These are phyloP conservation scores for Pteropus rufus DNA, from an alignment of 2,797 vertebrate genomes.

Conservation along the genomic window DNA sequence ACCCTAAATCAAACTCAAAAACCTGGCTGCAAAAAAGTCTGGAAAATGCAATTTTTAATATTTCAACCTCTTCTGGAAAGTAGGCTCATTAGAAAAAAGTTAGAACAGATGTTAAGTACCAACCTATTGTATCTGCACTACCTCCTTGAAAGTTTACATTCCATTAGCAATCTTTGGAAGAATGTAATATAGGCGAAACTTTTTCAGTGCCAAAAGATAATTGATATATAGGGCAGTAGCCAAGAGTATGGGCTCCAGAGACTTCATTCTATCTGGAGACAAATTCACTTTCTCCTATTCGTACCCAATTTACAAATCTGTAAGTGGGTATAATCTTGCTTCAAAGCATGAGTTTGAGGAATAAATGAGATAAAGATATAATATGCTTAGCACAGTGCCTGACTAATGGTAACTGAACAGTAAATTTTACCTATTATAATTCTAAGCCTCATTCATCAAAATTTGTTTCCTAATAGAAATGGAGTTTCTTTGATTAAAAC, in stretches of 20 bases:
- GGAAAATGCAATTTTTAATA: neutral
- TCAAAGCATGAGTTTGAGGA: neutral
- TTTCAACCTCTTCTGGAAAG: neutral
- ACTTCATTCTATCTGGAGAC: neutral
- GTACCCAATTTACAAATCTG: neutral
- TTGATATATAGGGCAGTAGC: neutral
- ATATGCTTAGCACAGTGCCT: neutral
- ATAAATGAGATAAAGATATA: neutral
- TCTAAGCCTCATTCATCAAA: neutral
- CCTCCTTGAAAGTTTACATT: neutral
- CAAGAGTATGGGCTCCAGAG: neutral
- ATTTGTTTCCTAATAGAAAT: neutral
- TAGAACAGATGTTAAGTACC: neutral
- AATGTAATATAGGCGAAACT: neutral
- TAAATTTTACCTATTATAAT: neutral
- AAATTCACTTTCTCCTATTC: neutral
- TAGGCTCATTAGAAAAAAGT: neutral
- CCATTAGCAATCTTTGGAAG: neutral
- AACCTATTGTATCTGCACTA: neutral
- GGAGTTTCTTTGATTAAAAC: constrained; percentile 12
- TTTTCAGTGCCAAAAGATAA: neutral
- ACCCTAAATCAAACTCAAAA: neutral
- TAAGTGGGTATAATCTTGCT: neutral
- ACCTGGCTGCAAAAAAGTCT: neutral
- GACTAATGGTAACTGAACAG: neutral